Evolutionary conservation across 1,140 invertebrate genomes (phyloP), one percentile per base, ranked within the genome.

Genomic region (Trinorchestia longiramus): DNA sequence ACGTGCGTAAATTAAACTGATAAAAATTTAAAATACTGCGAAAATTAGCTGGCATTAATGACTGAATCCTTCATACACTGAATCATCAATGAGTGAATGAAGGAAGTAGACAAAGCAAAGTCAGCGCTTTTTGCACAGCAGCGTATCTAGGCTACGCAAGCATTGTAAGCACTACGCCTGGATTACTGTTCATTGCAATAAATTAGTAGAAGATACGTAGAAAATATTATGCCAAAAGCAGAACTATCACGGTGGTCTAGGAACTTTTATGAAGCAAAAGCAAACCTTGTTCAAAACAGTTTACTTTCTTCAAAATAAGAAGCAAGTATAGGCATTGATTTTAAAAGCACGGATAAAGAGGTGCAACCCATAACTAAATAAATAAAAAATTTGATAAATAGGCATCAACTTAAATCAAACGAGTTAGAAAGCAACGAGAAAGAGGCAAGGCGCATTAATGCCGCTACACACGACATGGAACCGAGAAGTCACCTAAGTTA

Each of bases 401-500:
- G 62, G 62, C 62, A 77, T 1, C 11, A 77, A 36, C 62, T 77
- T 77, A 28, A 77, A 77, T 19, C 1, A 77, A 77, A 3, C 62
- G 36, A 36, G 62, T 77, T 77, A 77, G 15, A 1, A 77, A 77
- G 62, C 62, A 77, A 36, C 62, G 15, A 36, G 62, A 11, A 77
- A 23, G 11, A 77, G 36, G 62, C 62, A 77, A 36, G 36, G 62
- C 28, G 43, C 88, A 90, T 42, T 90, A 42, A 1, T 42, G 95
- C 97, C 97, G 95, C 97, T 97, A 40, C 97, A 97, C 43, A 97
- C 97, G 94, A 91, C 96, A 96, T 96, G 96, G 95, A 96, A 97
- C 97, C 97, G 36, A 43, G 44, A 94, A 94, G 96, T 98, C 97
- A 99, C 99, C 99, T 99, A 99, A 97, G 98, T 99, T 98, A 96